Percentiles rank a stretch among this genome's conserved stretches.
These are phyloP conservation scores for Ptychadena robeensis DNA, from an alignment of 2,797 vertebrate species.

Conservation along the genomic window DNA sequence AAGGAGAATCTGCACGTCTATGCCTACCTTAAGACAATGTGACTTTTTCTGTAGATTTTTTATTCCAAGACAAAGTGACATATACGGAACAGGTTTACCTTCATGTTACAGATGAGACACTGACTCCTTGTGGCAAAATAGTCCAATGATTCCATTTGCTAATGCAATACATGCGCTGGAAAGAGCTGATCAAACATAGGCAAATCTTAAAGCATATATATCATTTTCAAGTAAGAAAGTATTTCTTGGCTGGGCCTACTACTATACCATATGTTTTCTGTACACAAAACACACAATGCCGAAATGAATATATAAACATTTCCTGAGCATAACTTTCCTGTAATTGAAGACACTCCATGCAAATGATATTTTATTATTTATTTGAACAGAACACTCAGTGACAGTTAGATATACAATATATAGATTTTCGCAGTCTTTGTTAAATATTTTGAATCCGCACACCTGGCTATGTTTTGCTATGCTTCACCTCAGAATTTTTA, in stretches of 20 bases:
- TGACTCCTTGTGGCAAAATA: neutral
- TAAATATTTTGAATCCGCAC: conserved; percentile 32
- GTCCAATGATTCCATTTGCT: neutral
- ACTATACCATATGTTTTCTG: conserved; percentile 13
- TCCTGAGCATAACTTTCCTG: neutral
- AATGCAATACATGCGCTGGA: neutral
- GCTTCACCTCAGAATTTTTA: conserved; percentile 54
- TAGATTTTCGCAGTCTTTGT: conserved; percentile 8
- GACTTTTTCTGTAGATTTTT: no score
- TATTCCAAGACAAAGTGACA: neutral
- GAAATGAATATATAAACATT: conserved; percentile 18
- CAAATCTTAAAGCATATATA: neutral
- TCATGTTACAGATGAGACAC: neutral
- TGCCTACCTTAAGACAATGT: no score
- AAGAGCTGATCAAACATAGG: neutral
- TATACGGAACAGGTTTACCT: neutral
- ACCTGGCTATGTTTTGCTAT: conserved; percentile 55
- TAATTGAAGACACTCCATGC: conserved; percentile 49
- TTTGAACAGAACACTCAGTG: conserved; percentile 28
- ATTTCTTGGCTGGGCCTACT: neutral
- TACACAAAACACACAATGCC: conserved; percentile 10
- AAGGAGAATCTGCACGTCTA: no score
- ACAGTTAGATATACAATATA: conserved; percentile 46
- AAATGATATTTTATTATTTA: conserved; percentile 35
- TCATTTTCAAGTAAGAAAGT: neutral